Base-by-base conservation (phyloP, 2,888 invertebrate species). In the Torymus aiolomorphi region DNA sequence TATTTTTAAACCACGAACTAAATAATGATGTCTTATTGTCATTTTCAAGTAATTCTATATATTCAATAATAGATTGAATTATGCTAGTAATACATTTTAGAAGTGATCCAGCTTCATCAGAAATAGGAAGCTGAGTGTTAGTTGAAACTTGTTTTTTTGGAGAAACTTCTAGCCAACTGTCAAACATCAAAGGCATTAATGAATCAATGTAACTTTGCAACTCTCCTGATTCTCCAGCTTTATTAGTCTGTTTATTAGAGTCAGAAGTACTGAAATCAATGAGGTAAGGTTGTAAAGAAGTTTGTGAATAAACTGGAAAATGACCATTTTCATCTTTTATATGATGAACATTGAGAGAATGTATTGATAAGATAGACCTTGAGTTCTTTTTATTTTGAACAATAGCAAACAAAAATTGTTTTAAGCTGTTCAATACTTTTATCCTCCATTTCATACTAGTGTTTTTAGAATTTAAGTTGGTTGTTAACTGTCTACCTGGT, bases 141-240 rank as follows among this genome's bases (percentile, higher is more conserved):
- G 89, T 88, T n/a, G 88, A 88, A 18, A 80, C 81, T 49, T 88
- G 84, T 49, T 89, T 90, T 49, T 87, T 88, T 0, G 95, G 94
- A 67, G 93, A 92, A 14, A 94, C 95, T 92, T 97, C 97, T 31
- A 96, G 89, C 96, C 97, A 97, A 70, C 95, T 95, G 88, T 97
- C 96, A 88, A 95, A 93, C 76, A 97, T 91, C 31, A 97, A 91
- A 0, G 97, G 96, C 90, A 97, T 92, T 65, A 97, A 91, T 54
- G 93, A 93, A 80, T 93, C 91, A 51, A 94, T 91, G 88, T 96
- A 95, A 70, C 92, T 92, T 76, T 92, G 91, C 78, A 96, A 92
- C 82, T 91, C 91, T 2, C 91, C 91, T 83, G 92, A 91, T 87
- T 92, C 91, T 18, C 91, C 85, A 75, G 59, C 63, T 56, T 57